Base-by-base conservation (phyloP, 2,888 invertebrate genomes). In the Epinotia bilunana region DNA sequence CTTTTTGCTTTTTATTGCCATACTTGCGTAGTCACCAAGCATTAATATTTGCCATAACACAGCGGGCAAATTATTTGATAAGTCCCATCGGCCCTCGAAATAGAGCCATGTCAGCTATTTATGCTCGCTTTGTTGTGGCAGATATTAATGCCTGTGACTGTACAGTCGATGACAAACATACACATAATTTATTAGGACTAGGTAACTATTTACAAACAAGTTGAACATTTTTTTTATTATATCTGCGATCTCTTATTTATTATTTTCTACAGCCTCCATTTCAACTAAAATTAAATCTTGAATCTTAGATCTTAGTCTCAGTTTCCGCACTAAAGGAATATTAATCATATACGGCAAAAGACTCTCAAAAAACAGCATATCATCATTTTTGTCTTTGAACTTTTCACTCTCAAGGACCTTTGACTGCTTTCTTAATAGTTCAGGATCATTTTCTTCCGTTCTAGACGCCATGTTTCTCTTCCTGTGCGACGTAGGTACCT, bases 281-380 rank as follows among this genome's bases (percentile, higher is more conserved):
- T 83, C 82, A 67, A 64, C 76, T 53, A 79, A 77, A 62, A 83
- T 82, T 72, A 83, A 75, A 68, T 83, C 82, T 76, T 82, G 82
- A 72, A 83, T 83, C 60, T 81, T 80, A 11, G 80, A 79, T 61
- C 81, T 78, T 13, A 82, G 78, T 60, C 78, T 77, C 46, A 83
- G 77, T 76, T 82, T 82, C 18, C 78, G 77, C 63, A 78, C 78
- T 74, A 78, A 18, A n/a, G 82, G 82, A 55, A 82, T 81, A 57
- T 80, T 78, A 33, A 77, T 76, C 76, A 82, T 74, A 65, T 81
- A 83, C 12, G 82, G 82, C 64, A 83, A 28, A 58, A 83, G 80
- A 76, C 82, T 82, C 72, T 82, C 79, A 77, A 83, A 83, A 77
- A 82, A 83, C 70, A 82, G 76, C 61, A 79, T 73, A 77, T 82